Conservation (phyloP, 1,140 invertebrate species). For the Pseudomyrmex flavicornis region DNA sequence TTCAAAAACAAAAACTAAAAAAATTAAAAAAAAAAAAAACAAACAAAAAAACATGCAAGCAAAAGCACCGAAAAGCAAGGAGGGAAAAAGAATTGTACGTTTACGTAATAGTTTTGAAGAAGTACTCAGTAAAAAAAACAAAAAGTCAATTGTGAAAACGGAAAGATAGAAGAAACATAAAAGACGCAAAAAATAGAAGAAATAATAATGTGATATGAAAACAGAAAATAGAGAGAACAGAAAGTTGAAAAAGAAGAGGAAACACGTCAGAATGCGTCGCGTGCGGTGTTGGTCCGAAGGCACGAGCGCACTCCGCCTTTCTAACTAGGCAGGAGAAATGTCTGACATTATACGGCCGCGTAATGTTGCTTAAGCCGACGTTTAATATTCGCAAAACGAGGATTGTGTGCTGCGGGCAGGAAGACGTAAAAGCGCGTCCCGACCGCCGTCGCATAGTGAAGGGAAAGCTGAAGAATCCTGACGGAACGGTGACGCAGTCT, state of each 20-base stretch:
- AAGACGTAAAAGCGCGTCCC: slow-evolving; percentile 33
- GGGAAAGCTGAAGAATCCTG: slow-evolving; percentile 51
- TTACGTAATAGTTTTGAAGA: no score
- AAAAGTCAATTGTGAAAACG: no score
- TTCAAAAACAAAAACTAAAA: no score
- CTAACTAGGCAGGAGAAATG: slow-evolving; percentile 20
- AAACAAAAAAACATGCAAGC: background rate
- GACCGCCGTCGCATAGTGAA: background rate
- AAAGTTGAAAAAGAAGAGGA: background rate
- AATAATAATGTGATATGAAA: background rate
- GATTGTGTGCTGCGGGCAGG: background rate
- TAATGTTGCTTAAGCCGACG: slow-evolving; percentile 48
- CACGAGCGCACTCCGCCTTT: slow-evolving; percentile 15
- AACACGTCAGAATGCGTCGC: slow-evolving; percentile 12
- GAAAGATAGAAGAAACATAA: background rate
- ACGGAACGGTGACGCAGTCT: slow-evolving; percentile 46
- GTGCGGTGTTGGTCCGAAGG: background rate
- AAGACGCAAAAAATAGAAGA: background rate
- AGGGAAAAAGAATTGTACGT: background rate
- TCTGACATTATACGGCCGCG: slow-evolving; percentile 38
- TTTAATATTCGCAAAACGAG: slow-evolving; percentile 45
- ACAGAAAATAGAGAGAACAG: background rate
- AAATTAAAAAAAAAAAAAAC: no score
- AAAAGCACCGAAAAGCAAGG: background rate
- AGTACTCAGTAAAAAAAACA: no score